Base-by-base conservation (phyloP, 2,797 vertebrate species). In the Muscicapa comitata region DNA sequence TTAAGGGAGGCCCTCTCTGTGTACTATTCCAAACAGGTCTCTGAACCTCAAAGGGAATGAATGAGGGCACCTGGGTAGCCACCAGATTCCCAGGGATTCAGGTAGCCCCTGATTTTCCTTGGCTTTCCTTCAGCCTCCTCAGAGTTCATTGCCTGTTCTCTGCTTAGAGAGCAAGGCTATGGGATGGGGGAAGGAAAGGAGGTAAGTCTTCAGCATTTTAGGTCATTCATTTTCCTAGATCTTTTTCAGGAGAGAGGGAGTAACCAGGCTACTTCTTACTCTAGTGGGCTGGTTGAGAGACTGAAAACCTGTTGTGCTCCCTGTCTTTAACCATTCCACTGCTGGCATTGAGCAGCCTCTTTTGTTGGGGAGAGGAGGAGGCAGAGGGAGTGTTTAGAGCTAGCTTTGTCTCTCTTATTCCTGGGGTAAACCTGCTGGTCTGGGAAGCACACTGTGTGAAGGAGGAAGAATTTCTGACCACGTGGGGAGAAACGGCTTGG, bases 31-130 rank as follows among this genome's bases (percentile, higher is more conserved):
- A 91, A 94, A 96, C 93, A 96, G 95, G 95, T 96, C 79, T 95
- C 93, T 96, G 89, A 95, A 86, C 94, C 93, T 94, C 96, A 94
- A 89, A 90, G 87, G 90, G 89, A 95, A 92, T 92, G 96, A 95
- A 86, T 90, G 94, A 95, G 93, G 87, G 86, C 90, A 95, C 93
- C 93, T 94, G 94, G 96, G 94, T 95, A 96, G 96, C 96, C 94
- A 96, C 95, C 94, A 94, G 94, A 88, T 96, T 94, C 82, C 79
- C 91, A 95, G 95, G 96, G 95, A 94, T 85, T 96, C 94, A 95
- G 95, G 94, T 96, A 94, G 95, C 90, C 89, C 89, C 81, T 96
- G 89, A 95, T 93, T 93, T 94, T 92, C 91, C 92, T 91, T 94
- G 86, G 93, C 92, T 96, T 95, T 92, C 96, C 93, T 95, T 96